Evolutionary conservation across 35 echinoderm and acorn worm genomes (phyloP), one percentile per base, ranked within the genome.

Genomic region (Eucidaris tribuloides): DNA sequence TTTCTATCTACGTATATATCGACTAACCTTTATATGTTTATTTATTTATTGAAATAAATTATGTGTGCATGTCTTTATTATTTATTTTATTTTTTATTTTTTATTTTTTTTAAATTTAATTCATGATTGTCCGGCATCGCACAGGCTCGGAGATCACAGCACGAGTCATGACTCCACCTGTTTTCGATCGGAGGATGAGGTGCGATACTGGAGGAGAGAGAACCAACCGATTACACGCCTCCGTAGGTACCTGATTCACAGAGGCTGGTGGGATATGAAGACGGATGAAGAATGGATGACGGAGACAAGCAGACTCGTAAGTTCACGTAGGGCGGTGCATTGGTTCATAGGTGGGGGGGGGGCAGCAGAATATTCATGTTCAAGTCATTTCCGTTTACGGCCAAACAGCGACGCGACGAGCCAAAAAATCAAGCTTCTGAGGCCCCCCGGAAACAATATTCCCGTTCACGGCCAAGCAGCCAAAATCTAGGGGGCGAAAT

Each of bases 111-210:
- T n/a, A n/a, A n/a, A n/a, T n/a, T n/a, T n/a, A n/a, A n/a, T n/a
- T n/a, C n/a, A n/a, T n/a, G n/a, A n/a, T n/a, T n/a, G n/a, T n/a
- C n/a, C n/a, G n/a, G n/a, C n/a, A n/a, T n/a, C n/a, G 58, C 82
- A 24, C 55, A 96, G 93, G 39, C 54, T 90, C 46, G 93, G 93
- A 66, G 87, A 96, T 59, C 93, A 96, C 65, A 96, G 93, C 38
- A 96, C 93, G 37, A 96, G 93, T 72, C 87, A 96, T 84, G 93
- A 96, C 44, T 96, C 93, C 0, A 87, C 93, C 78, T 87, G 87
- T 3, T 96, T 90, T 22, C 65, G 93, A 36, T 96, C 93, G 79
- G 93, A 90, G 45, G 93, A 96, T 33, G 93, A 96, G 59, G 93
- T 96, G 55, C 86, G 76, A 58, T 96, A 90, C 45, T 96, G 93